Evolutionary conservation across 2,888 invertebrate species (phyloP), one percentile per base, ranked within the genome.

Genomic region (Sarcophaga rosellei): DNA sequence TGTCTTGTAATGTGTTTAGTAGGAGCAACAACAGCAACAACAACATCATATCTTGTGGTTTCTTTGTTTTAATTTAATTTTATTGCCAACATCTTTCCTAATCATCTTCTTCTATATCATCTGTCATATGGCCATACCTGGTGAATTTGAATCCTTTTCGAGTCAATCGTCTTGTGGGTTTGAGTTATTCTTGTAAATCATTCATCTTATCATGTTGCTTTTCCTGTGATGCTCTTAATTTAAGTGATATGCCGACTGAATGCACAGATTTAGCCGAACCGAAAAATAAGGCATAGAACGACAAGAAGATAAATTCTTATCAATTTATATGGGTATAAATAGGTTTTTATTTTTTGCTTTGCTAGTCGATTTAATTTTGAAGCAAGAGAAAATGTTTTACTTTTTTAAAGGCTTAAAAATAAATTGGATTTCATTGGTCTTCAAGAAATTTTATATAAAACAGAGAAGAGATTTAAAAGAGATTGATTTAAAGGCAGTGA

Each of bases 231-330:
- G 45, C 68, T 74, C 20, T 77, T 35, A 25, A 74, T 76, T 62
- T 75, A 74, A 70, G 47, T 75, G 74, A 81, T 85, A 81, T 70
- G 69, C 61, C 35, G 21, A 45, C 62, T 81, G 65, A 68, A 45
- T 66, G 76, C 57, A 77, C 62, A 78, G 44, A 73, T 78, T 73
- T 82, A 44, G 10, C 66, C 35, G 35, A 1, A 35, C 35, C 1
- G n/a, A 10, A 35, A 44, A 66, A 66, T 57, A 66, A 53, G 53
- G 12, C 8, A 20, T 78, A 10, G 35, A 35, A n/a, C 53, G 21
- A 3, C 0, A 23, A 0, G n/a, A n/a, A 61, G 17, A 65, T 12
- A 57, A 35, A 45, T 59, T n/a, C 8, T 20, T 5, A 20, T 61
- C 68, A 81, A 66, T 66, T 65, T 75, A 35, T 70, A 25, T 57